Base-by-base conservation (phyloP, 2,888 invertebrate species). In the Dinocampus coccinellae region DNA sequence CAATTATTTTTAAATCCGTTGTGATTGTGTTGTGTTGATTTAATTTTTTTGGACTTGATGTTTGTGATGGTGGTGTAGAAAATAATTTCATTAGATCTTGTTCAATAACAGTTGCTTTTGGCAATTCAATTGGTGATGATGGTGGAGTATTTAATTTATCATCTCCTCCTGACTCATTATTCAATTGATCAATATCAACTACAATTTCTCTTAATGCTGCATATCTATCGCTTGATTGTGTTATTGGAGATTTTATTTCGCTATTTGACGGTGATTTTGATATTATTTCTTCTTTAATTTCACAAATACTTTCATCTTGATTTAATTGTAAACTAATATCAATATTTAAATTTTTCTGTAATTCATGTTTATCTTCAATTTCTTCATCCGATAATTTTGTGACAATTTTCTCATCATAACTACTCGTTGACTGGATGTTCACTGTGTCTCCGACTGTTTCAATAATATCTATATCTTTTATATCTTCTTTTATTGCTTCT, bases 181-280 rank as follows among this genome's bases (percentile, higher is more conserved):
- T 66, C 73, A 76, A 10, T 69, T 57, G 36, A 9, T 83, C 84
- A 2, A 81, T 79, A 74, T 87, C 83, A 42, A 84, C 83, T 42
- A 94, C 94, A 11, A 93, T 92, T 82, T 95, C 95, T 0, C 95
- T 89, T 63, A 96, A 86, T 0, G 95, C 95, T 0, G 95, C 95
- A 83, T 96, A 96, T 80, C 92, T 92, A 86, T 95, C 95, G 76
- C 90, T 90, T n/a, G 89, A 88, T 67, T 88, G 88, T 0, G 89
- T 88, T 22, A 88, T 85, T 11, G 89, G 88, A 78, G 87, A 88
- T 70, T 90, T 90, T 3, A 80, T 84, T 75, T 89, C 90, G 0
- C 80, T 73, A 29, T 89, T 89, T 72, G 71, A 76, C 24, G 62
- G 75, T n/a, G 73, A 75, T 16, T 70, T 77, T 33, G 75, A 82